Evolutionary conservation across 1,140 invertebrate genomes (phyloP).

Genomic region (Drosophila bipectinata): DNA sequence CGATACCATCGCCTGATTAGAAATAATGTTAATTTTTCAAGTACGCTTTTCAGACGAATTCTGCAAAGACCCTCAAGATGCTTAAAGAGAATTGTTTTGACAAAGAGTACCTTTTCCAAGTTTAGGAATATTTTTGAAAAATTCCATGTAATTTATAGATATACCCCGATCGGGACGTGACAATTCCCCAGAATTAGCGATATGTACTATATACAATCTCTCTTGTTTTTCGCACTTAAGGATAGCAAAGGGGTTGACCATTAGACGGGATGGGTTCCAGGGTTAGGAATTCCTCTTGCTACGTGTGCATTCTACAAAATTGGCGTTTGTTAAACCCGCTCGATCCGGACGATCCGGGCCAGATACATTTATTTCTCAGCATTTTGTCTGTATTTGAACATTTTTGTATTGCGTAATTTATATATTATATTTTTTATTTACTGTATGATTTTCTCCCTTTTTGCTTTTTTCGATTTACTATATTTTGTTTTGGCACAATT

Average conservation of each 20-base stretch:
- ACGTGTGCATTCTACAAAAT: conserved; percentile 52
- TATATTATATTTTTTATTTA: conserved; percentile 29
- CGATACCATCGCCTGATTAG: conserved; percentile 25
- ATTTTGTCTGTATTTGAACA: conserved; percentile 7
- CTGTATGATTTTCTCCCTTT: conserved; percentile 44
- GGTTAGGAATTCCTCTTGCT: conserved; percentile 8
- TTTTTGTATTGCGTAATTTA: conserved; percentile 18
- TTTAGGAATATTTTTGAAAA: not conserved
- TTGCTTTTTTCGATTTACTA: conserved; percentile 26
- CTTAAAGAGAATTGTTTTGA: not conserved
- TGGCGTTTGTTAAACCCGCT: conserved; percentile 35
- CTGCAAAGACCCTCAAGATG: not conserved
- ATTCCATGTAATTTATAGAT: not conserved
- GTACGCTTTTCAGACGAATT: not conserved
- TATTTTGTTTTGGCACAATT: conserved; percentile 70
- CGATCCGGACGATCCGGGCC: conserved; percentile 11
- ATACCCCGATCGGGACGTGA: not conserved
- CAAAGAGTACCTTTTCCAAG: not conserved
- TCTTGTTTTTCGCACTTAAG: no score
- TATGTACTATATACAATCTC: not conserved
- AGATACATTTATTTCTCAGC: conserved; percentile 42
- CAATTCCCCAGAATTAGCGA: not conserved
- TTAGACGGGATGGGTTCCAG: conserved; percentile 6
- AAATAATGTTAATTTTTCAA: conserved; percentile 17
- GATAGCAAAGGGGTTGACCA: not conserved